Percentiles rank a stretch among this genome's conserved stretches.
Evolutionary conservation across 2,797 vertebrate genomes (phyloP).

Genomic region (Notoglanidium macrostoma): DNA sequence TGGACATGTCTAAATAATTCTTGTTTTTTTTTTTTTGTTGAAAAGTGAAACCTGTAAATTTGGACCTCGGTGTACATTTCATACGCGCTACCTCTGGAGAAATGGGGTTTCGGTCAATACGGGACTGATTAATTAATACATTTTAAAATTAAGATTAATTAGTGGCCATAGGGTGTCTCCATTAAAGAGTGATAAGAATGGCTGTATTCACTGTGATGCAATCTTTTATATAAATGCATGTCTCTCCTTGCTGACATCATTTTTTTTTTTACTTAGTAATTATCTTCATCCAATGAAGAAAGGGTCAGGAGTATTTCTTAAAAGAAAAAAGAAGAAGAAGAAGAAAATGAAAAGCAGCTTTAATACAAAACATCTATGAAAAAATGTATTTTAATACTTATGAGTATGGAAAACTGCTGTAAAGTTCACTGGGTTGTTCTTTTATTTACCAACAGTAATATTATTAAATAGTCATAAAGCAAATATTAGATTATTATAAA

Average conservation of each 20-base stretch:
- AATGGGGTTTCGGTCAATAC: constrained; percentile 27
- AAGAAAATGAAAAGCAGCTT: background rate
- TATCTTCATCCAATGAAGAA: background rate
- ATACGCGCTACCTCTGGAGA: constrained; percentile 39
- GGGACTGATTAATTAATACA: background rate
- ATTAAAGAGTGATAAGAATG: constrained; percentile 38
- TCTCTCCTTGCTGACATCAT: background rate
- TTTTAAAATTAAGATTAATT: background rate
- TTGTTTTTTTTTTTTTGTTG: background rate
- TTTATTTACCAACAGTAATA: constrained; percentile 37
- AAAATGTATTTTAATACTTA: background rate
- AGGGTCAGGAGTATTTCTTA: background rate
- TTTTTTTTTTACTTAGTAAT: background rate
- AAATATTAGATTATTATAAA: constrained; percentile 20
- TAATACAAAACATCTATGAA: background rate
- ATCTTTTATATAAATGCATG: constrained; percentile 34
- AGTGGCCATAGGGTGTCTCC: constrained; percentile 31
- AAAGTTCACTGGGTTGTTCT: constrained; percentile 5
- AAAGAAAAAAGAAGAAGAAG: background rate
- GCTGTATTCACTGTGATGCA: constrained; percentile 26
- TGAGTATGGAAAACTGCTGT: background rate
- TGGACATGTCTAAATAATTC: background rate
- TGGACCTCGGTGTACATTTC: constrained; percentile 20
- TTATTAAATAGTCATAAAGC: constrained; percentile 24
- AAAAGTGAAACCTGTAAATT: constrained; percentile 17